A percentile compares a stretch with the other conserved stretches of the same genome.
Evolutionary conservation across 2,797 vertebrate genomes (phyloP).

Genomic region (Helostoma temminkii): DNA sequence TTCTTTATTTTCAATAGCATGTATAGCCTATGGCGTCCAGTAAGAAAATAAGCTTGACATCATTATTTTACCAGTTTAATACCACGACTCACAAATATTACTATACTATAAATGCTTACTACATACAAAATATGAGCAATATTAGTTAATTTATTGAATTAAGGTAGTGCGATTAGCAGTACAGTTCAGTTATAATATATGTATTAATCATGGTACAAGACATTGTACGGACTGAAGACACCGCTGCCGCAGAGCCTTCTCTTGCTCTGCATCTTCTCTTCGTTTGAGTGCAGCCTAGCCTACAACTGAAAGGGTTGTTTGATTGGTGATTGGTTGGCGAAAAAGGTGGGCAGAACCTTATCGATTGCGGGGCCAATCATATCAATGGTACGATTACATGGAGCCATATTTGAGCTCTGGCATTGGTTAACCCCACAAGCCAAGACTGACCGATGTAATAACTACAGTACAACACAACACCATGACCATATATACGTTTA

Average conservation of each 20-base stretch:
- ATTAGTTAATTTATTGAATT: no score
- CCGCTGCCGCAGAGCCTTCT: rapidly evolving
- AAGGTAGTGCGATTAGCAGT: background rate
- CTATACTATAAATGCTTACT: no score
- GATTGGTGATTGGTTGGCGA: conserved; percentile 63
- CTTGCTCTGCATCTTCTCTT: conserved; percentile 33
- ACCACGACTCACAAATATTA: no score
- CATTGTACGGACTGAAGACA: no score
- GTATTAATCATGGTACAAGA: no score
- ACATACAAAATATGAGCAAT: no score
- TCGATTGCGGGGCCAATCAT: conserved; percentile 43
- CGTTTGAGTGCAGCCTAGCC: conserved; percentile 21
- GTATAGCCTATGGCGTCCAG: no score
- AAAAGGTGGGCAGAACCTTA: conserved; percentile 50
- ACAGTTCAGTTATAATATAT: background rate
- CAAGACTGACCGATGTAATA: conserved; percentile 21
- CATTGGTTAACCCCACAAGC: conserved; percentile 69
- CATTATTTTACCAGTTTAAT: background rate
- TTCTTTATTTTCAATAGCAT: no score
- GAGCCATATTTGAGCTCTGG: conserved; percentile 39
- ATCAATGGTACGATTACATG: conserved; percentile 67
- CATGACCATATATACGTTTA: background rate
- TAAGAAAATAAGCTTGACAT: background rate
- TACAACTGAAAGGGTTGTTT: conserved; percentile 2
- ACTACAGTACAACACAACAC: conserved; percentile 1